Conservation (phyloP, 2,113 vertebrate genomes). For the Zosterops hypoxanthus region DNA sequence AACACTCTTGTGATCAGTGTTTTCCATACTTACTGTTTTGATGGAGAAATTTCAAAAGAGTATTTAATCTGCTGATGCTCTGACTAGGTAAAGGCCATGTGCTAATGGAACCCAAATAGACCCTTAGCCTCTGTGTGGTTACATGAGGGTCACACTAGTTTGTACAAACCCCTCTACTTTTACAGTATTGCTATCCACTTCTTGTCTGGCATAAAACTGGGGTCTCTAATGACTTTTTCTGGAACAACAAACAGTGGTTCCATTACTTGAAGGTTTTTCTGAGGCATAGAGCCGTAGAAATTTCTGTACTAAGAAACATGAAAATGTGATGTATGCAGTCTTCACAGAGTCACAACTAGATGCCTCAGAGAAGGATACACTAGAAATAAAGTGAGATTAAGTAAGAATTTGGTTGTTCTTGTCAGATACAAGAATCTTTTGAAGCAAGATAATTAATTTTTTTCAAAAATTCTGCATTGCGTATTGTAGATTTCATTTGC, state of each 20-base stretch:
- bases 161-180: neutral
- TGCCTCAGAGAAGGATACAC: neutral
- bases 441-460: neutral
- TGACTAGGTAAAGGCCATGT: neutral
- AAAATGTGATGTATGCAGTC: neutral
- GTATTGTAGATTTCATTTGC: neutral
- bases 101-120: neutral
- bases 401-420: neutral
- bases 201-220: neutral
- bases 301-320: neutral
- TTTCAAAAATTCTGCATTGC: neutral
- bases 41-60: neutral
- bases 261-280: neutral
- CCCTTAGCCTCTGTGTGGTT: neutral
- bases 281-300: neutral
- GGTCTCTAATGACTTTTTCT: neutral
- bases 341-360: neutral
- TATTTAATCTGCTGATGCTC: neutral
- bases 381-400: neutral
- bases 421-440: neutral
- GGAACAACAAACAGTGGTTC: neutral
- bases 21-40: neutral
- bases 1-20: neutral
- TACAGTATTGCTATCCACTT: neutral
- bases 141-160: neutral